Conservation (phyloP, 2,888 invertebrate species). For the Dolichopus griseipennis region DNA sequence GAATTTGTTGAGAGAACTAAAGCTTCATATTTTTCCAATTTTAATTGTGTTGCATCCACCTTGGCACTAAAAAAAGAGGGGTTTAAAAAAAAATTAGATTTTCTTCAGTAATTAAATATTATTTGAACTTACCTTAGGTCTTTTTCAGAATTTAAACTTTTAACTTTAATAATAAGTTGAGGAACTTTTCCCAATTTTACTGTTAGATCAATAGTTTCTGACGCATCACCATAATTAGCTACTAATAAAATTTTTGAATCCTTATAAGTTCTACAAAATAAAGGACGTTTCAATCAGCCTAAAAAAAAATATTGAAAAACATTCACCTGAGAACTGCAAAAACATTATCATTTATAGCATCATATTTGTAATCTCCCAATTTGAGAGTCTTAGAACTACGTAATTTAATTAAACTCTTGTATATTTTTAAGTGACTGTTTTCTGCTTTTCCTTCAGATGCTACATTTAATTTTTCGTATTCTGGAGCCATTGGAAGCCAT, state of each 20-base stretch:
- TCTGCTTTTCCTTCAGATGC: slow-evolving; percentile 40
- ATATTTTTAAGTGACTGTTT: slow-evolving; percentile 52
- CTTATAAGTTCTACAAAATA: not conserved
- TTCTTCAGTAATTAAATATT: not conserved
- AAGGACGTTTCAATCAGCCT: not conserved
- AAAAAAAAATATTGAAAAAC: not conserved
- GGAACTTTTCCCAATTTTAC: not conserved
- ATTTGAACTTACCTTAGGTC: not conserved
- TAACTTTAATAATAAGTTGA: not conserved
- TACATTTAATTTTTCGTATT: slow-evolving; percentile 53
- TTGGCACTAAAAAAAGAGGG: not conserved
- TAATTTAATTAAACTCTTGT: slow-evolving; percentile 48
- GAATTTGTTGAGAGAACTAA: not conserved
- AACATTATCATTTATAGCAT: slow-evolving; percentile 31
- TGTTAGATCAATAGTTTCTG: not conserved
- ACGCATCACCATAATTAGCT: not conserved
- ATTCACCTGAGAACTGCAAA: slow-evolving; percentile 32
- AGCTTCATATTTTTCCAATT: not conserved
- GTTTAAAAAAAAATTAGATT: not conserved
- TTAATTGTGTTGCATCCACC: not conserved
- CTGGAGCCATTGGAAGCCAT: slow-evolving; percentile 46
- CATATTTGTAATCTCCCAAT: slow-evolving; percentile 29
- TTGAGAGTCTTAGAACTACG: slow-evolving; percentile 32
- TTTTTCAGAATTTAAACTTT: not conserved
- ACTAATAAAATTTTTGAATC: not conserved